These are phyloP conservation scores for Columba livia DNA, from an alignment of 2,113 vertebrate genomes.

Conservation along the genomic window DNA sequence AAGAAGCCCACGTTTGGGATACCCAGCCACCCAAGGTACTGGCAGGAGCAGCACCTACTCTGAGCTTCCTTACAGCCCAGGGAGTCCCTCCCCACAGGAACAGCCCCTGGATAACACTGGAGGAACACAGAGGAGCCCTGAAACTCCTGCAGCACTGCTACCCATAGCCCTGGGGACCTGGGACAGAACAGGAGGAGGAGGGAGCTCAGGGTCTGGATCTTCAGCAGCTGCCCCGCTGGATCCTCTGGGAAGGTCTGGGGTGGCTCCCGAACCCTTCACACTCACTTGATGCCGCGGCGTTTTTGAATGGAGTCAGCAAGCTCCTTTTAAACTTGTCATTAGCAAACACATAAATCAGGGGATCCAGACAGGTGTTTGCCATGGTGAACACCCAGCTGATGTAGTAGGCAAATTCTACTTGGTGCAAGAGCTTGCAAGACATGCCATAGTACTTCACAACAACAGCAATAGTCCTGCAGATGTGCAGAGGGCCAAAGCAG, in stretches of 20 bases:
- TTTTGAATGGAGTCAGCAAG: constrained; percentile 5
- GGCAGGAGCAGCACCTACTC: neutral
- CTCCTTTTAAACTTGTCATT: constrained; percentile 33
- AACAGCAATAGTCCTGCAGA: constrained; percentile 54
- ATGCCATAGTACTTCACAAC: neutral
- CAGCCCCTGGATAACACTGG: neutral
- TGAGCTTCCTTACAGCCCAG: neutral
- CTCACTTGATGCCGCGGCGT: neutral
- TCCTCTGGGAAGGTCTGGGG: neutral
- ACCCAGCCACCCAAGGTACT: neutral
- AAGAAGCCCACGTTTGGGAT: neutral
- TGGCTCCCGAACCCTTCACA: neutral
- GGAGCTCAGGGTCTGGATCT: neutral
- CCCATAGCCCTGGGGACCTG: neutral
- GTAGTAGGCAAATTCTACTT: constrained; percentile 44
- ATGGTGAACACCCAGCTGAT: constrained; percentile 38
- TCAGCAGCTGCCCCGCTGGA: neutral
- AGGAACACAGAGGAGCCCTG: neutral
- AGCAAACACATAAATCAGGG: constrained; percentile 48
- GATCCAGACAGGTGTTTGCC: constrained; percentile 65
- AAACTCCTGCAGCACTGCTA: neutral
- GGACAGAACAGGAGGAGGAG: neutral
- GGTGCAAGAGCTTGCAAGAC: neutral
- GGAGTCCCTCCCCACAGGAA: neutral
- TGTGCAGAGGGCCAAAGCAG: constrained; percentile 74